Conservation (phyloP, 2,797 vertebrate species). For the Heteromormyrus szaboi region DNA sequence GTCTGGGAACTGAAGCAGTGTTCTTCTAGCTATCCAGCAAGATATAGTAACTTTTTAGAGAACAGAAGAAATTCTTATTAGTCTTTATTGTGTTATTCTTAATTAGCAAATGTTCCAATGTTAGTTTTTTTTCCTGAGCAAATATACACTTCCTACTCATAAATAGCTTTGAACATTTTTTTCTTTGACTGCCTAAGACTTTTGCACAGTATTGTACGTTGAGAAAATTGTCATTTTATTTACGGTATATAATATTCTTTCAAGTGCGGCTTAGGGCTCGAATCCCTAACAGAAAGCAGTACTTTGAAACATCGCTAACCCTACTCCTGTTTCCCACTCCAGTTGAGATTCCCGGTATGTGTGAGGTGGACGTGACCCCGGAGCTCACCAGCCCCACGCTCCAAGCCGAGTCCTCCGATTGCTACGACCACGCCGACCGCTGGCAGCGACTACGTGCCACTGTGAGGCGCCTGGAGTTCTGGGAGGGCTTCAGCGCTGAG, state of each 20-base stretch:
- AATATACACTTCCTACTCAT: neutral
- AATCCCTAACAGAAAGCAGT: neutral
- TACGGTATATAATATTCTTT: neutral
- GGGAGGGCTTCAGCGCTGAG: conserved; percentile 74
- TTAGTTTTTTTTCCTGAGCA: neutral
- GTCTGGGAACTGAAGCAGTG: neutral
- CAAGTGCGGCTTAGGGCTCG: neutral
- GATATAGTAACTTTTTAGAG: neutral
- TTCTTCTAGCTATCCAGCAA: neutral
- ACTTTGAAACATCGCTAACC: neutral
- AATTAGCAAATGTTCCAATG: neutral
- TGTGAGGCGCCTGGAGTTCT: conserved; percentile 78
- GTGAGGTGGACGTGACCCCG: conserved; percentile 31
- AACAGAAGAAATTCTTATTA: neutral
- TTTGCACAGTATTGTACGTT: neutral
- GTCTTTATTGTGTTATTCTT: neutral
- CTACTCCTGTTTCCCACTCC: neutral
- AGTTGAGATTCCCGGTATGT: conserved; percentile 43
- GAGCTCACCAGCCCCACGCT: conserved; percentile 38
- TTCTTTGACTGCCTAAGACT: neutral
- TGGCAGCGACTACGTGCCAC: conserved; percentile 72
- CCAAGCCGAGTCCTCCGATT: conserved; percentile 59
- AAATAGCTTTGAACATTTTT: neutral
- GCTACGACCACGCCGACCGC: conserved; percentile 67
- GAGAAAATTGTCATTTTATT: neutral